phyloP scores from a whole-genome alignment of 2,888 invertebrate species.

The Leistus spinibarbis region DNA sequence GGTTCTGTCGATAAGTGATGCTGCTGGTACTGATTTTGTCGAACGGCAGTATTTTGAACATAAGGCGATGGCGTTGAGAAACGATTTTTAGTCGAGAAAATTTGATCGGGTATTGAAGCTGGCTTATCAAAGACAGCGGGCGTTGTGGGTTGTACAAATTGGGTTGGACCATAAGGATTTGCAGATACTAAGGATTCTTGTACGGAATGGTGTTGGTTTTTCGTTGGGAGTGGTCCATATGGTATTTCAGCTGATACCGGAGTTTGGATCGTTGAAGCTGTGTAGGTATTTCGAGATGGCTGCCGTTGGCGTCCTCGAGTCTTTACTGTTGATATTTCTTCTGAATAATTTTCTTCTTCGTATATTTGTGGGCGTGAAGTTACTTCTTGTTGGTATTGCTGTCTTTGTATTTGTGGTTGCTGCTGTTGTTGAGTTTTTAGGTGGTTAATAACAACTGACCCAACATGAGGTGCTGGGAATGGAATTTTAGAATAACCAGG shows the following conservation, averaged over 20 bases:
- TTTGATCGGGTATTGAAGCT: slow-evolving; percentile 18
- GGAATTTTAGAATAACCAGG: slow-evolving; percentile 84
- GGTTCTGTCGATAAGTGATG: slow-evolving; percentile 14
- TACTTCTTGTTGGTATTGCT: slow-evolving; percentile 2
- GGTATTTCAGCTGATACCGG: slow-evolving; percentile 24
- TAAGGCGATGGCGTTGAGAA: slow-evolving; percentile 17
- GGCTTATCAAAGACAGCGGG: slow-evolving; percentile 13
- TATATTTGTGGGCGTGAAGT: slow-evolving; percentile 28
- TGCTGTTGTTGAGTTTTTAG: slow-evolving; percentile 50
- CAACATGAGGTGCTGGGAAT: slow-evolving; percentile 84
- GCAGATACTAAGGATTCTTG: slow-evolving; percentile 21
- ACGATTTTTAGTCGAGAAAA: slow-evolving; percentile 31
- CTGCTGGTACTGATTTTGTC: slow-evolving; percentile 16
- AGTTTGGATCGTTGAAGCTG: slow-evolving; percentile 11
- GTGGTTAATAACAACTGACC: slow-evolving; percentile 75
- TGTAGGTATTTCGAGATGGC: slow-evolving; percentile 12
- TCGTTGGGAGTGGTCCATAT: slow-evolving; percentile 32
- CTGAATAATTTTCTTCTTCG: slow-evolving; percentile 28
- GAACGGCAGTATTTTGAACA: slow-evolving; percentile 19
- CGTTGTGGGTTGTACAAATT: slow-evolving; percentile 21
- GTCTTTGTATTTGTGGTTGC: slow-evolving; percentile 36
- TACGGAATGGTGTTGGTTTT: slow-evolving; percentile 16
- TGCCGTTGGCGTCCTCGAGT: slow-evolving; percentile 24
- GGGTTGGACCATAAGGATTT: slow-evolving; percentile 29
- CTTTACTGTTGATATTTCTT: slow-evolving; percentile 14